Conservation (phyloP, 2,888 invertebrate species). For the Mythimna lalbum region DNA sequence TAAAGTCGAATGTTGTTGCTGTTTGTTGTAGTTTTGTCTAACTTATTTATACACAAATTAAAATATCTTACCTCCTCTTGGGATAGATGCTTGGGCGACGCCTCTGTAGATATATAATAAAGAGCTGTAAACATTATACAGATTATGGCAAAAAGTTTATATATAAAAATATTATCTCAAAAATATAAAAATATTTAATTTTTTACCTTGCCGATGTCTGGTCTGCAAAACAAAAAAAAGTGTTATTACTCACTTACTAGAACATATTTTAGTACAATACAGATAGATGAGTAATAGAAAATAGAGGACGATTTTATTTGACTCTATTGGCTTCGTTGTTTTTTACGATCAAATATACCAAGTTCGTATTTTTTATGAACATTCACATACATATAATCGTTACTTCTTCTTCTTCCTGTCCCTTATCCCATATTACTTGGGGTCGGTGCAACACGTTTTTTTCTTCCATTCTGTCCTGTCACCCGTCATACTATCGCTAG, state of each 20-base stretch:
- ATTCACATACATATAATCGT: no score
- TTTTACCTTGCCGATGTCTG: neutral
- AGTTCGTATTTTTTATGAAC: no score
- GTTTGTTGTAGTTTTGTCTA: no score
- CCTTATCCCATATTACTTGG: no score
- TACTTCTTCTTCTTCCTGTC: no score
- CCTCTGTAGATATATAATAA: slow-evolving; percentile 3
- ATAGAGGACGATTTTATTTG: neutral
- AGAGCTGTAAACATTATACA: neutral
- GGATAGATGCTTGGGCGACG: no score
- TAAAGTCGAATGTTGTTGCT: no score
- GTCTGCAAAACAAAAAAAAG: neutral
- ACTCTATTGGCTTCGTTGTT: neutral
- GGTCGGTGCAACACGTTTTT: no score
- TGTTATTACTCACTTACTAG: neutral
- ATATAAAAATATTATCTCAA: neutral
- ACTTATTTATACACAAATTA: no score
- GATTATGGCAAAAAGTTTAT: neutral
- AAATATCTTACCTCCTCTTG: neutral
- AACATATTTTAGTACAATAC: neutral
- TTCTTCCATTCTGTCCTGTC: no score
- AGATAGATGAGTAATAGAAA: neutral
- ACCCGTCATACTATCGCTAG: no score
- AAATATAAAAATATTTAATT: neutral
- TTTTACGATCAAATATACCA: no score